Conservation (phyloP, 2,113 vertebrate species). For the Hippolais icterina region DNA sequence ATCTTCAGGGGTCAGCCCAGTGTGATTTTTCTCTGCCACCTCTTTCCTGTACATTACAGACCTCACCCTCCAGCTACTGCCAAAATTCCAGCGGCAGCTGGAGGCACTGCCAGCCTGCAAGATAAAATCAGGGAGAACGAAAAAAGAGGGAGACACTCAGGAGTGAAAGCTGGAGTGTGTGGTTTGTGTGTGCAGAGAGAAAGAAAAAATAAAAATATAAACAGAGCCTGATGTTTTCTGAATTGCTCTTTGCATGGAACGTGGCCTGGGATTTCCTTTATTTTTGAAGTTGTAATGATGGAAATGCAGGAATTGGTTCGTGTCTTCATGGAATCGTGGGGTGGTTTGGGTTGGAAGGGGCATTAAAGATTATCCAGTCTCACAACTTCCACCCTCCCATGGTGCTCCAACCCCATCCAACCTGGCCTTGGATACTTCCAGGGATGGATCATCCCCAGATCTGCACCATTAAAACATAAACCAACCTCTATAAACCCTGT, state of each 20-base stretch:
- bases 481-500: neutral
- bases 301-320: neutral
- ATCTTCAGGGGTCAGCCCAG: neutral
- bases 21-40: neutral
- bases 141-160: neutral
- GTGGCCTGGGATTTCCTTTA: neutral
- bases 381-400: neutral
- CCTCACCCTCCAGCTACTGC: neutral
- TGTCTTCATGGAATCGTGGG: accelerated
- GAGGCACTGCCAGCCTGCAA: neutral
- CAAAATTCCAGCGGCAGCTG: neutral
- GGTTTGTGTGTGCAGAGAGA: neutral
- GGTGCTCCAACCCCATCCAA: accelerated
- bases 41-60: neutral
- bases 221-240: neutral
- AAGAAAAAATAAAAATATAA: neutral
- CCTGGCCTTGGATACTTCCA: neutral
- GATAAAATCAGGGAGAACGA: neutral
- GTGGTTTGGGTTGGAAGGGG: neutral
- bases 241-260: neutral
- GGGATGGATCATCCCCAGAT: neutral
- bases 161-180: neutral
- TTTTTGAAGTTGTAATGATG: neutral
- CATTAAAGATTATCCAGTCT: neutral
- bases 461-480: neutral